Conservation (phyloP, 2,888 invertebrate genomes). For the Priapulus caudatus region DNA sequence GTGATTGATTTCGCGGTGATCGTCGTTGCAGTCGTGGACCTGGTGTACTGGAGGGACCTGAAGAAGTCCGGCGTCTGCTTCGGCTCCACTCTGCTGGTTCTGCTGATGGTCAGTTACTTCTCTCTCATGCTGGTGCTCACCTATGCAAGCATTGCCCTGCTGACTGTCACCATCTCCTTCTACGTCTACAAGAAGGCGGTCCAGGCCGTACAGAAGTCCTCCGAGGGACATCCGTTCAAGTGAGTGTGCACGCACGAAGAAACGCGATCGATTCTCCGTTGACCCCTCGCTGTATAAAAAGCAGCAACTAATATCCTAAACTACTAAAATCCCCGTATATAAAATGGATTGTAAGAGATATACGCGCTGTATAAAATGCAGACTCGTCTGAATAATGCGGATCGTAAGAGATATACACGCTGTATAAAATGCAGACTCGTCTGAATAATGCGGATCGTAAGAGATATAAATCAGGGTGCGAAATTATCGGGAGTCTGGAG, state of each 20-base stretch:
- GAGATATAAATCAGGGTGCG: no score
- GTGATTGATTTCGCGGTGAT: no score
- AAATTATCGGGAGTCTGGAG: no score
- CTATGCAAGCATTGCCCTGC: conserved; percentile 71
- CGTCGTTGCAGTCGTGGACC: conserved; percentile 64
- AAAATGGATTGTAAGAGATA: no score
- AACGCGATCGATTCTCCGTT: background rate
- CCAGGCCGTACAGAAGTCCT: conserved; percentile 83
- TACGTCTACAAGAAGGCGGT: conserved; percentile 90
- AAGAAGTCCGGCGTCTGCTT: conserved; percentile 88
- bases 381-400: no score
- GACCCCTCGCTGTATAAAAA: no score
- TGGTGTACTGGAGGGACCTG: conserved; percentile 95
- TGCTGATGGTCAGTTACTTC: conserved; percentile 86
- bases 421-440: no score
- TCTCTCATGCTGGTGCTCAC: conserved; percentile 90
- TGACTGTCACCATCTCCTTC: conserved; percentile 79
- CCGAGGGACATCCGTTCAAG: conserved; percentile 97
- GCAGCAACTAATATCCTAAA: no score
- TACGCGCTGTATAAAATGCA: no score
- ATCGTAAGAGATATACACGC: no score
- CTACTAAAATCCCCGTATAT: no score
- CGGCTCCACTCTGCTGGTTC: conserved; percentile 71
- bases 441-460: no score
- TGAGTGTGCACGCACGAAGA: conserved; percentile 44